phyloP scores from a whole-genome alignment of 2,113 vertebrate species.

The Ammodytes dubius region DNA sequence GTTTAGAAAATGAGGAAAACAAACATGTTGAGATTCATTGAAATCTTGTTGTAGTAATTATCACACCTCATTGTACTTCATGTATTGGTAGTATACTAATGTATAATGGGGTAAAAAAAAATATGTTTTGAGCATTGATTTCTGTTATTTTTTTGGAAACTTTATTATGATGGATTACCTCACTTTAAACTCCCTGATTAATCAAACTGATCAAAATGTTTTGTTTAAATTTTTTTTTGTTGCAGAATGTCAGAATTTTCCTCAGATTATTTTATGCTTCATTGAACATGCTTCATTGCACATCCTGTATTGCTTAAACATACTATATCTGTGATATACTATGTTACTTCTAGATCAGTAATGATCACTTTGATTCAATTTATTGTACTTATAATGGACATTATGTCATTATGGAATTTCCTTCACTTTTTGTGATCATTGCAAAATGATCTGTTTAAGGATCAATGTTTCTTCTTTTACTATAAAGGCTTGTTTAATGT shows the following conservation, averaged over 20 bases:
- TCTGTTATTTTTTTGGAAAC: too few relatives aligned
- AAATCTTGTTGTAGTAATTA: conserved; percentile 25
- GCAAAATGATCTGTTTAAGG: conserved; percentile 1
- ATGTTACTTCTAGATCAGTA: neutral
- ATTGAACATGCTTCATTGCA: too few relatives aligned
- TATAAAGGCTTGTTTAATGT: conserved; percentile 6
- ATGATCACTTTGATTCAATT: neutral
- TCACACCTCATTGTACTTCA: neutral
- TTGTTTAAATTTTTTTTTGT: neutral
- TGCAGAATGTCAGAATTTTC: neutral
- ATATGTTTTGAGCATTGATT: too few relatives aligned
- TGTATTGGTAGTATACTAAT: neutral
- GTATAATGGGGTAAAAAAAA: neutral
- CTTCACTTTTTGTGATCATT: neutral
- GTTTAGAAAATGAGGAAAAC: conserved; percentile 15
- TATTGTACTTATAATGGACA: neutral
- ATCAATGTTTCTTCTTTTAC: conserved; percentile 15
- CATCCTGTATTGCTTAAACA: neutral
- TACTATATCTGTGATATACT: neutral
- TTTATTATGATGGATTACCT: too few relatives aligned
- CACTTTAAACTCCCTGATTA: neutral
- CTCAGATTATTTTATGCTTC: neutral
- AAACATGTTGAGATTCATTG: conserved; percentile 33
- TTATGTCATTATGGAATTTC: neutral
- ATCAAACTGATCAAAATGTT: neutral